These are phyloP conservation scores for Delichon dasypus DNA, from an alignment of 2,797 vertebrate genomes.

Conservation along the genomic window DNA sequence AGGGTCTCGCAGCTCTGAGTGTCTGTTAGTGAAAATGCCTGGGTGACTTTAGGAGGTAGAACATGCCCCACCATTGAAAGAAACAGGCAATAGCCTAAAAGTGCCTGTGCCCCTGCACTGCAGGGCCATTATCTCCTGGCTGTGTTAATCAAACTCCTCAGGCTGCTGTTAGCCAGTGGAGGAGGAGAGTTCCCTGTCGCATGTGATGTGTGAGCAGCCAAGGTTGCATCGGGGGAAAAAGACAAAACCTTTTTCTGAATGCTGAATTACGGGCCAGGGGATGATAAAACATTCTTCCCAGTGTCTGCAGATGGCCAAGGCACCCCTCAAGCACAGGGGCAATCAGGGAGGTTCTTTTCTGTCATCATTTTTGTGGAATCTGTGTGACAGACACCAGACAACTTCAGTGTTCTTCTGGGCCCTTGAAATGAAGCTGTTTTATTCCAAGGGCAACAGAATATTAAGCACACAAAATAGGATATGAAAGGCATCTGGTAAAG, in stretches of 20 bases:
- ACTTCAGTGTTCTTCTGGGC: background rate
- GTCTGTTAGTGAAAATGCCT: background rate
- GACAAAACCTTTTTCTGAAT: background rate
- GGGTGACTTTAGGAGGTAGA: background rate
- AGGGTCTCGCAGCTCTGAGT: background rate
- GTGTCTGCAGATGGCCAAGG: background rate
- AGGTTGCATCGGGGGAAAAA: background rate
- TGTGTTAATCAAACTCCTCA: background rate
- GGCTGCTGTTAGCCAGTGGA: background rate
- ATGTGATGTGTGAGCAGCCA: background rate
- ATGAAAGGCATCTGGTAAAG: background rate
- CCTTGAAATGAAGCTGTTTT: background rate
- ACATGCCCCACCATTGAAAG: background rate
- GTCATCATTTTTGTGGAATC: background rate
- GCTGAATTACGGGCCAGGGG: background rate
- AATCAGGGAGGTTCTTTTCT: background rate
- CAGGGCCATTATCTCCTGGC: background rate
- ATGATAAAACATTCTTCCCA: background rate
- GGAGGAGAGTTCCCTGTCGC: background rate
- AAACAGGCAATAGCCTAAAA: background rate
- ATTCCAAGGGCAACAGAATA: background rate
- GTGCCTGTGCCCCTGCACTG: background rate
- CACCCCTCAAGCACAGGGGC: fast-evolving
- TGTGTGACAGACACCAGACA: background rate
- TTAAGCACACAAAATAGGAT: background rate